Evolutionary conservation across 2,113 vertebrate species (phyloP).

Genomic region (Maccullochella peelii): DNA sequence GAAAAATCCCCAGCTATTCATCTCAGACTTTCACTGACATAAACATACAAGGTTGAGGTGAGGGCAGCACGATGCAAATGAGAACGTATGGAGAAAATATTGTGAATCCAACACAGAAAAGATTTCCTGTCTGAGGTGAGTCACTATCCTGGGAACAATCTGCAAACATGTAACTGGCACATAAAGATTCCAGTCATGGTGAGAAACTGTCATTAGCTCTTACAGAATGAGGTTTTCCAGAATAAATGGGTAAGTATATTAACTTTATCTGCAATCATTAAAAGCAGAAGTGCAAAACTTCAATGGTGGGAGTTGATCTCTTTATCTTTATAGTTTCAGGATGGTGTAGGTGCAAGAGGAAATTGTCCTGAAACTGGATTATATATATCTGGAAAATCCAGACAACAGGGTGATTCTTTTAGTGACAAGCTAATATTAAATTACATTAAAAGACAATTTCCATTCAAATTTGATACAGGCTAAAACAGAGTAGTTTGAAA

Average conservation of each 20-base stretch:
- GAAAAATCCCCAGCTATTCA: constrained; percentile 82
- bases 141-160: constrained; percentile 76
- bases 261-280: neutral
- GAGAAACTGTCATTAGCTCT: constrained; percentile 1
- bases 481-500: neutral
- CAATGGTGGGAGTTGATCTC: neutral
- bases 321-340: constrained; percentile 4
- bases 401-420: constrained; percentile 41
- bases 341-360: constrained; percentile 28
- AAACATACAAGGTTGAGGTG: constrained; percentile 62
- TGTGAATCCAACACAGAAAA: constrained; percentile 71
- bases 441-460: constrained; percentile 6
- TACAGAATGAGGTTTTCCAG: neutral
- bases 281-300: neutral
- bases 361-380: constrained; percentile 41
- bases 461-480: neutral
- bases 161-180: neutral
- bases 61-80: constrained; percentile 64
- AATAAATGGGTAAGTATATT: neutral
- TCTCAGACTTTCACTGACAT: constrained; percentile 78
- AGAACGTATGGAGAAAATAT: constrained; percentile 76
- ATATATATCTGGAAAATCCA: neutral
- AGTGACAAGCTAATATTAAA: constrained; percentile 7
- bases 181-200: constrained; percentile 20
- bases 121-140: constrained; percentile 71